Percentiles rank a stretch among this genome's conserved stretches.
Conservation (phyloP, 35 echinoderm and acorn worm genomes). For the Stichopus chloronotus region DNA sequence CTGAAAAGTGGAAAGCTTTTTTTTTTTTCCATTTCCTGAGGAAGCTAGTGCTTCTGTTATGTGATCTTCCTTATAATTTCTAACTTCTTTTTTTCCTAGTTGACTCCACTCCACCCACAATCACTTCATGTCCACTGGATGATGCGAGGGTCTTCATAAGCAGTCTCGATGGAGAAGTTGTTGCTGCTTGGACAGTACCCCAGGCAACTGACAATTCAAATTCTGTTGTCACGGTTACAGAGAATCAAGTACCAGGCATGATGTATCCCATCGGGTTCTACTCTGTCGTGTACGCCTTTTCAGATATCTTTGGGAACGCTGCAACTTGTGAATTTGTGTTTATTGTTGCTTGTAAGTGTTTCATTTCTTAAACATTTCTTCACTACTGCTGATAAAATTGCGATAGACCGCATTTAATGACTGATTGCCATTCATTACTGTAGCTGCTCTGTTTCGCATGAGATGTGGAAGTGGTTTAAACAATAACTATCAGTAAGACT, state of each 20-base stretch:
- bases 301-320: conserved; percentile 14
- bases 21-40: too few species aligned
- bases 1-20: too few species aligned
- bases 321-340: conserved; percentile 52
- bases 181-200: conserved; percentile 13
- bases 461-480: too few species aligned
- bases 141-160: conserved; percentile 8
- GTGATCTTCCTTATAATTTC: too few species aligned
- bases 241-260: background rate
- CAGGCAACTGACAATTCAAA: conserved; percentile 37
- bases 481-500: too few species aligned
- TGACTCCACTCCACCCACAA: conserved; percentile 36
- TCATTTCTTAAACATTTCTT: background rate
- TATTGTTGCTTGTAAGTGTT: conserved; percentile 42
- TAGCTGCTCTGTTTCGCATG: too few species aligned
- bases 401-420: too few species aligned
- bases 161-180: background rate
- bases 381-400: too few species aligned
- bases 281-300: conserved; percentile 7
- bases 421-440: too few species aligned
- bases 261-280: conserved; percentile 39
- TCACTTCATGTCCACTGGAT: conserved; percentile 29
- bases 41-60: too few species aligned
- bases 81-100: background rate
- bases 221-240: background rate